Evolutionary conservation across 2,113 vertebrate genomes (phyloP), one percentile per base, ranked within the genome.

Genomic region (Eclectus roratus): DNA sequence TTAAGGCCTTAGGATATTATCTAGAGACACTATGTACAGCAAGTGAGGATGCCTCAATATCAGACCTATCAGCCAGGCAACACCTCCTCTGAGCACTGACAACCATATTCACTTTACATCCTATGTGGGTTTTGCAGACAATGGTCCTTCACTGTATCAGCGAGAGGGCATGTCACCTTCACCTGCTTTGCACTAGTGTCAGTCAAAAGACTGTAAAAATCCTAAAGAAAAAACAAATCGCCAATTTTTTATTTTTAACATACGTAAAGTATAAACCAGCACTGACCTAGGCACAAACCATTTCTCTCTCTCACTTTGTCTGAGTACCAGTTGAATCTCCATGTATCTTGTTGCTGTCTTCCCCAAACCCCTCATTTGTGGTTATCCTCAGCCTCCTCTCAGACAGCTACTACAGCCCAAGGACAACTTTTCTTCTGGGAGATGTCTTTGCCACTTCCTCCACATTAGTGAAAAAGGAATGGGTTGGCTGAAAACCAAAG

Each of bases 91-190:
- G 25, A 85, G 77, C 13, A 47, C 63, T 27, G 19, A 80, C 35
- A 27, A 76, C 14, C 47, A 7, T 2, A 3, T 29, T 41, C 39
- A 21, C 41, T 80, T 50, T 18, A 25, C 1, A 1, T 24, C 56
- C 24, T 49, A 3, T 1, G 2, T 0, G 2, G 27, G 7, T 17
- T 71, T 52, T 61, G 37, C 12, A 52, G 33, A 20, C 11, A 18
- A 47, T 17, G 14, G 19, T 43, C 58, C 12, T 70, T n/a, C 47
- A 13, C 25, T 41, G 8, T 20, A 20, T 33, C 31, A 39, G 52
- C 29, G 14, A 63, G 7, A 77, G 14, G 11, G 15, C 20, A 69
- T 0, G 1, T 41, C 23, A 46, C 31, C 13, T 73, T 83, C 31
- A 11, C 29, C 37, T 61, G 10, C 33, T 76, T 52, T 70, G 28